A percentile compares a stretch with the other conserved stretches of the same genome.
These are phyloP conservation scores for Podiceps cristatus DNA, from an alignment of 2,113 vertebrate species.

Conservation along the genomic window DNA sequence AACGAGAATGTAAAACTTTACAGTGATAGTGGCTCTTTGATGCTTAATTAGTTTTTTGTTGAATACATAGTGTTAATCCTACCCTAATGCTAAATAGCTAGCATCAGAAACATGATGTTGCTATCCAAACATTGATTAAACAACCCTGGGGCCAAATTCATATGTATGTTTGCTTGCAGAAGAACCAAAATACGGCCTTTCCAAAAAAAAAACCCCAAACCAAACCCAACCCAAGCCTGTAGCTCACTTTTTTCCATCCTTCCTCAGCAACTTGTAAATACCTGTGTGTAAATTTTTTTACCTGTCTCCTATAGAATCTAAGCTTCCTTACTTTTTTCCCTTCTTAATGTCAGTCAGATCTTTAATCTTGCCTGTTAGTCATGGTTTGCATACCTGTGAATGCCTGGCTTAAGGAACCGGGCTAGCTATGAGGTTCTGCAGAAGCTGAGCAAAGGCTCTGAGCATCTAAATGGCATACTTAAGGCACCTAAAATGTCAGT, in stretches of 20 bases:
- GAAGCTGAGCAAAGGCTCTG: background rate
- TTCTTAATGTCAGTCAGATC: background rate
- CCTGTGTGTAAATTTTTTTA: background rate
- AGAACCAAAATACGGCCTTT: background rate
- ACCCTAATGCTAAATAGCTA: background rate
- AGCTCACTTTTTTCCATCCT: background rate
- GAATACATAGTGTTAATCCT: background rate
- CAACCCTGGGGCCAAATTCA: background rate
- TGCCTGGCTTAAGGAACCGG: background rate
- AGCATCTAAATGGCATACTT: background rate
- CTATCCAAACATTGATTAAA: background rate
- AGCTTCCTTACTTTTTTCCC: background rate
- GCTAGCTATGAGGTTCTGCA: background rate
- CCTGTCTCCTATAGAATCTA: background rate
- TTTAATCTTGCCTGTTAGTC: background rate
- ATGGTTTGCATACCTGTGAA: background rate
- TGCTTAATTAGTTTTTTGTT: background rate
- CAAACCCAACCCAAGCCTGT: too few species aligned
- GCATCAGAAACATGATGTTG: background rate
- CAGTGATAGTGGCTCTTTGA: background rate
- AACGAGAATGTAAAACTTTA: background rate
- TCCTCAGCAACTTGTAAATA: background rate
- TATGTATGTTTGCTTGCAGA: background rate
- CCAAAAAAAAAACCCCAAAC: background rate
- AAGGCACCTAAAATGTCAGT: background rate